Conservation (phyloP, 2,888 invertebrate species). For the Tyria jacobaeae region DNA sequence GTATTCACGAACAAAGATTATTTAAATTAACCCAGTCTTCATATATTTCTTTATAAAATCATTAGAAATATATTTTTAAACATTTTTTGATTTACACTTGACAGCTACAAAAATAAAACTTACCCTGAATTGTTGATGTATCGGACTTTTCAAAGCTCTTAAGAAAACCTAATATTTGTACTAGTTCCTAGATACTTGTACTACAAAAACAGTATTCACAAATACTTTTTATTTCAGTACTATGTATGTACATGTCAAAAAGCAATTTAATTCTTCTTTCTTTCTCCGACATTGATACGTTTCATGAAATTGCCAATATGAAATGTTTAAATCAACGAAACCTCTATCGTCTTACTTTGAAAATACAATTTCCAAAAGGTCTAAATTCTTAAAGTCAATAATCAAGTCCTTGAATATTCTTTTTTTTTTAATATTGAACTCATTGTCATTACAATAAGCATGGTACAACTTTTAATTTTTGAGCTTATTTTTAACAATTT, state of each 20-base stretch:
- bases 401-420: no score
- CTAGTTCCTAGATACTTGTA: not conserved
- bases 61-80: no score
- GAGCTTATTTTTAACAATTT: no score
- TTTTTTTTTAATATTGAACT: no score
- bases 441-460: no score
- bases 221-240: not conserved
- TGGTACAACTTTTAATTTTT: no score
- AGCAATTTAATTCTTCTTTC: not conserved
- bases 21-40: no score
- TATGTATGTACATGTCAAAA: not conserved
- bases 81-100: not conserved
- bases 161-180: slow-evolving; percentile 1
- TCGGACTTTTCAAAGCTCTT: not conserved
- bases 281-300: not conserved
- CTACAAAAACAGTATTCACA: not conserved
- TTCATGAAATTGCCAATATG: not conserved
- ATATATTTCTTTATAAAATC: no score
- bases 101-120: slow-evolving; percentile 4
- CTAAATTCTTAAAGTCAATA: not conserved
- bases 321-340: not conserved
- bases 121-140: not conserved
- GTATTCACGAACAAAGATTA: not conserved
- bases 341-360: not conserved
- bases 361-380: not conserved